phyloP scores from a whole-genome alignment of 2,797 vertebrate species.

The Hydrocynus forskahlii region DNA sequence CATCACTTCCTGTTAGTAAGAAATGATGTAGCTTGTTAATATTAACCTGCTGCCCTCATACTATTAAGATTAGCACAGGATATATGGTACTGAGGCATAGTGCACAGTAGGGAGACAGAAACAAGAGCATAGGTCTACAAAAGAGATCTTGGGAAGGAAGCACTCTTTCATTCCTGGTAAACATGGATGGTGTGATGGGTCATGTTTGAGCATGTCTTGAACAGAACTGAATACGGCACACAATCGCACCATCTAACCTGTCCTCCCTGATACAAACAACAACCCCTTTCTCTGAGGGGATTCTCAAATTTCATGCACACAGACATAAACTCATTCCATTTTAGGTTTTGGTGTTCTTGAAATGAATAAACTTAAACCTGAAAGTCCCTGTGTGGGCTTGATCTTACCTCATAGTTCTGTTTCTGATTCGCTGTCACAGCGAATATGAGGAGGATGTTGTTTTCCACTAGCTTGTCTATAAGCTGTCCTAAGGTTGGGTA shows the following conservation, averaged over 20 bases:
- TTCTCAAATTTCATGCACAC: not conserved
- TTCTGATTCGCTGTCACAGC: constrained; percentile 88
- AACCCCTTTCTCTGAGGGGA: constrained; percentile 26
- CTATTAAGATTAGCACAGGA: no score
- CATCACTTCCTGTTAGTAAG: no score
- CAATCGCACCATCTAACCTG: constrained; percentile 56
- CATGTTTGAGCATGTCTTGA: constrained; percentile 69
- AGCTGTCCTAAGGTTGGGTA: constrained; percentile 96
- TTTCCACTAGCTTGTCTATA: constrained; percentile 94
- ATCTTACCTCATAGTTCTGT: constrained; percentile 87
- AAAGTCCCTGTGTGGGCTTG: constrained; percentile 28
- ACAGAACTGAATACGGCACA: constrained; percentile 47
- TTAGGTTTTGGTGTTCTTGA: not conserved
- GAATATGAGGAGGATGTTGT: constrained; percentile 96
- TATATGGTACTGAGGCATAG: no score
- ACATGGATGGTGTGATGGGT: constrained; percentile 21
- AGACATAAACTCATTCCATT: not conserved
- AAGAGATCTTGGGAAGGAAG: constrained; percentile 25
- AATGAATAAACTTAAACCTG: constrained; percentile 23
- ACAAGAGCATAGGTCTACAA: not conserved
- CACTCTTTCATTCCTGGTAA: constrained; percentile 22
- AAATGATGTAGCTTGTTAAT: no score
- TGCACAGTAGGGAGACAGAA: not conserved
- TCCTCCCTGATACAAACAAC: constrained; percentile 45
- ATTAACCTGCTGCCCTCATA: no score